Percentiles rank a stretch among this genome's conserved stretches.
Evolutionary conservation across 2,888 invertebrate species (phyloP).

Genomic region (Tinea semifulvella): DNA sequence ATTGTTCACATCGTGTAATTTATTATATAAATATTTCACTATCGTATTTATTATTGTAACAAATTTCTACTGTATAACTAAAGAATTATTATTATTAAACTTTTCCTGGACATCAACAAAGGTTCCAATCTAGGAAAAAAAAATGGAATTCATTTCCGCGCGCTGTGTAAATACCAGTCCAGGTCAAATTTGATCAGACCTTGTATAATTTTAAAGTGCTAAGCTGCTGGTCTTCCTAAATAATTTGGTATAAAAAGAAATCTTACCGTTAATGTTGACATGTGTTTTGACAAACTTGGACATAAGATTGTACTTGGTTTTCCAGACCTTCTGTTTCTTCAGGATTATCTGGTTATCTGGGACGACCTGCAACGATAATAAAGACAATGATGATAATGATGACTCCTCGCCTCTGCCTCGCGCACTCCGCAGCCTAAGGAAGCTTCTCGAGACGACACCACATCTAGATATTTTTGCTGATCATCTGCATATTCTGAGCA

Average conservation of each 20-base stretch:
- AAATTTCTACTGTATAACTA: no score
- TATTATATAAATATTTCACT: no score
- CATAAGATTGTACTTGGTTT: neutral
- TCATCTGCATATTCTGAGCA: no score
- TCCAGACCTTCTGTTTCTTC: neutral
- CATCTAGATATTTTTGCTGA: no score
- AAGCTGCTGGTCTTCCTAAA: neutral
- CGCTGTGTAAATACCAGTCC: no score
- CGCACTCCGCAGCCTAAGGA: neutral
- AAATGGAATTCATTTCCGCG: no score
- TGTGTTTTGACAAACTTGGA: neutral
- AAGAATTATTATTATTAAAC: neutral
- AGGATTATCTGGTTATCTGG: neutral
- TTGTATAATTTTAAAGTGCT: no score
- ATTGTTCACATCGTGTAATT: no score
- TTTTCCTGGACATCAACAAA: neutral
- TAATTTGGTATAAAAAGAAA: neutral
- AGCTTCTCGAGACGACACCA: no score
- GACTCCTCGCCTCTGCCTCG: neutral
- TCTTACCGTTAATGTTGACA: neutral
- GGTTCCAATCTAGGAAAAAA: neutral
- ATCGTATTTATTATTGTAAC: no score
- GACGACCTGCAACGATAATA: neutral
- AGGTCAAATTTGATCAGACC: no score
- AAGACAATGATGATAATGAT: neutral